These are phyloP conservation scores for Apoda limacodes DNA, from an alignment of 2,888 invertebrate species.

Conservation along the genomic window DNA sequence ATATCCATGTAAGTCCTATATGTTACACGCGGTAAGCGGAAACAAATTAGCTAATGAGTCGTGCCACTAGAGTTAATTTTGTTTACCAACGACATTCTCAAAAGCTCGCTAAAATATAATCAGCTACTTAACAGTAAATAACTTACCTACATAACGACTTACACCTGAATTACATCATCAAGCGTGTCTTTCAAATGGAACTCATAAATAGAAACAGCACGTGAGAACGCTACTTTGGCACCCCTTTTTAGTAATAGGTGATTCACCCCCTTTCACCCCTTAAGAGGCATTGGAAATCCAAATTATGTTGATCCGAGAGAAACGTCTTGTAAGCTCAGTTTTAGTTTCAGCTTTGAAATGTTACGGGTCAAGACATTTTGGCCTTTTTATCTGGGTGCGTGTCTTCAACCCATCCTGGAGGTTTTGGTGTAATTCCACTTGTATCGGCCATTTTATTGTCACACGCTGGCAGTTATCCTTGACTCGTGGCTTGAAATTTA, in stretches of 20 bases:
- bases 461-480: conserved; percentile 50
- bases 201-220: conserved; percentile 62
- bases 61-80: too few relatives aligned
- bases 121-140: conserved; percentile 30
- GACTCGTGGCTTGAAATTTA: conserved; percentile 49
- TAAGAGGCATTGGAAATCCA: conserved; percentile 14
- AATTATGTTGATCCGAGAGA: conserved; percentile 11
- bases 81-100: too few relatives aligned
- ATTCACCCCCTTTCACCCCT: conserved; percentile 44
- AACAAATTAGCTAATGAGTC: too few relatives aligned
- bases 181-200: conserved; percentile 46
- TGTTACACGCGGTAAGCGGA: too few relatives aligned
- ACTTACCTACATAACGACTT: conserved; percentile 32
- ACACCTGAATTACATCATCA: conserved; percentile 56
- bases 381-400: conserved; percentile 41
- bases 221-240: conserved; percentile 60
- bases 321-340: conserved; percentile 2
- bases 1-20: too few relatives aligned
- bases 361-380: conserved; percentile 27
- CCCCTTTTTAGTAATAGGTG: conserved; percentile 63
- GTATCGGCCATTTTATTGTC: conserved; percentile 62
- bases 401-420: conserved; percentile 47
- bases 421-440: conserved; percentile 59
- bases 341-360: conserved; percentile 16
- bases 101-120: too few relatives aligned